These are phyloP conservation scores for Neogale vison DNA, from an alignment of 2,113 vertebrate species.

Conservation along the genomic window DNA sequence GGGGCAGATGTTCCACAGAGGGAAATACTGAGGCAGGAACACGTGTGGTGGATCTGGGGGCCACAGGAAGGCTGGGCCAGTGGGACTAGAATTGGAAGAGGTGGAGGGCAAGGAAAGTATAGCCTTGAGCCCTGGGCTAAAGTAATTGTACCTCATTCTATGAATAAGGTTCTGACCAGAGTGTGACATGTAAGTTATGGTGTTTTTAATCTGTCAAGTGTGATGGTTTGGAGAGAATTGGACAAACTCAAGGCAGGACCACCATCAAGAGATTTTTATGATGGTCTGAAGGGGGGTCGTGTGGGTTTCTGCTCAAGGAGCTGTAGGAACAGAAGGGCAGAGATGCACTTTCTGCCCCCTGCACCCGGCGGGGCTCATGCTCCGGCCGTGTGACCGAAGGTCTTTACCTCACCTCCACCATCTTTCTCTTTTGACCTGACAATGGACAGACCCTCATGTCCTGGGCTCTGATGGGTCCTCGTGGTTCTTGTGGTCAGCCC, in stretches of 20 bases:
- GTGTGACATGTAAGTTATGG: not conserved
- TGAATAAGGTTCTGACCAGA: not conserved
- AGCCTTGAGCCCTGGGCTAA: not conserved
- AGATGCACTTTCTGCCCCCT: not conserved
- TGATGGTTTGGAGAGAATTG: not conserved
- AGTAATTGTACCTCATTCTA: not conserved
- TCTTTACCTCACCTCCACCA: not conserved
- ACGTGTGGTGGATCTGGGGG: not conserved
- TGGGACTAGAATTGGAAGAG: not conserved
- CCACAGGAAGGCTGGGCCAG: not conserved
- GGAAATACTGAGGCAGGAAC: not conserved
- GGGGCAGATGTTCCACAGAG: not conserved
- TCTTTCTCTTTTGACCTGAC: not conserved
- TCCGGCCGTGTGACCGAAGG: not conserved
- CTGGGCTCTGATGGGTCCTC: not conserved
- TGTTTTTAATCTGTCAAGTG: not conserved
- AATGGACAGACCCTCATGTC: not conserved
- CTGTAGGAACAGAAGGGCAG: not conserved
- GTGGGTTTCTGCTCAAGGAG: not conserved
- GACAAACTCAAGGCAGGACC: not conserved
- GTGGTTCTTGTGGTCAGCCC: not conserved
- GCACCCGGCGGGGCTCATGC: fast-evolving
- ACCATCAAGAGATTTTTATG: not conserved
- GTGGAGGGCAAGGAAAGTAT: too few relatives aligned
- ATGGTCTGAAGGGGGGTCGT: not conserved